A percentile compares a stretch with the other conserved stretches of the same genome.
Evolutionary conservation across 2,113 vertebrate species (phyloP).

Genomic region (Hipposideros armiger): DNA sequence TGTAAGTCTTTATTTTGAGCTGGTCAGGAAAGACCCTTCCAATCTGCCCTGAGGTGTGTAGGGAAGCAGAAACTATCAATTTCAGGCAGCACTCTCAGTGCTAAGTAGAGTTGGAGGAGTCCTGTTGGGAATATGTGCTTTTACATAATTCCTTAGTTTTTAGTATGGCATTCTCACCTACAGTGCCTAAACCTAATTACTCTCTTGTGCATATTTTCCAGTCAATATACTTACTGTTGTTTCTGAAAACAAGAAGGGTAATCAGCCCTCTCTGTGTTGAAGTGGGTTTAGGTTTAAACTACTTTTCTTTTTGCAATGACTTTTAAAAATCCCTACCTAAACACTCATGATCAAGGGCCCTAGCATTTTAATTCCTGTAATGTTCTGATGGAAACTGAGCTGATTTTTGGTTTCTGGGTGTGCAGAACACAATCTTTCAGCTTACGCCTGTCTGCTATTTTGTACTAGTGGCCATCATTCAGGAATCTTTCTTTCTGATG

Average conservation of each 20-base stretch:
- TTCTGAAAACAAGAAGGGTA: neutral
- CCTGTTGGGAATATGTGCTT: neutral
- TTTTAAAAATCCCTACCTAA: neutral
- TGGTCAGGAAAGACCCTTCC: neutral
- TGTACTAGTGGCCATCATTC: neutral
- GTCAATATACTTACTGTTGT: neutral
- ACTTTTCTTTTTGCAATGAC: neutral
- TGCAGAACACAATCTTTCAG: neutral
- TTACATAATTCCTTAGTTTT: neutral
- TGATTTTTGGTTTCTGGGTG: neutral
- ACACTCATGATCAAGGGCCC: neutral
- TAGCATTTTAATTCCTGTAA: neutral
- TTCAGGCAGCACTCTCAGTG: neutral
- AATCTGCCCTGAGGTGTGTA: too few relatives aligned
- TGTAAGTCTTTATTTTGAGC: neutral
- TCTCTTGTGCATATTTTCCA: neutral
- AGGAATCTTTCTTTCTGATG: neutral
- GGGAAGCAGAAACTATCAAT: neutral
- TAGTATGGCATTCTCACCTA: neutral
- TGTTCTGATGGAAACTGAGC: neutral
- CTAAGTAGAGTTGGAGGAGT: neutral
- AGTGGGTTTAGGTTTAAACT: neutral
- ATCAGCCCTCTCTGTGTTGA: neutral
- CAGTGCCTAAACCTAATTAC: neutral
- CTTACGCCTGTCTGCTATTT: neutral